Evolutionary conservation across 2,888 invertebrate genomes (phyloP).

Genomic region (Nezara viridula): DNA sequence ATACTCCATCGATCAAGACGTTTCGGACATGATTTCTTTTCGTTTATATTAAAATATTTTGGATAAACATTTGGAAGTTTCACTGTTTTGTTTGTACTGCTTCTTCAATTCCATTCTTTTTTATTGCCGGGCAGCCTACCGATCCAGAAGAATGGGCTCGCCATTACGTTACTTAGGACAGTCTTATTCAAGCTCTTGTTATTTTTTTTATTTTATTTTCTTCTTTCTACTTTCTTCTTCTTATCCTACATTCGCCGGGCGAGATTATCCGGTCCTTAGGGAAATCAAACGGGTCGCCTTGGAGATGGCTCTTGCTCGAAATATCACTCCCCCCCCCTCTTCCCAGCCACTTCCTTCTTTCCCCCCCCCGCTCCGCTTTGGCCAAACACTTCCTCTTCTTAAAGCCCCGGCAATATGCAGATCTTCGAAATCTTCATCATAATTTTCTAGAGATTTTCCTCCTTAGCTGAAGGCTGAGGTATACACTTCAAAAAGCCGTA

Average conservation of each 20-base stretch:
- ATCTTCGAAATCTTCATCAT: constrained; percentile 38
- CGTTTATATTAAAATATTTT: no score
- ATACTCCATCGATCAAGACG: no score
- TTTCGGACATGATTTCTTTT: no score
- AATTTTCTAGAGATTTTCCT: constrained; percentile 42
- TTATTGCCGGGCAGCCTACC: no score
- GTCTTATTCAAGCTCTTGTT: not conserved
- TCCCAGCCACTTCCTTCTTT: not conserved
- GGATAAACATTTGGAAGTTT: no score
- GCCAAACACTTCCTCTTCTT: constrained; percentile 12
- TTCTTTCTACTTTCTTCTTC: not conserved
- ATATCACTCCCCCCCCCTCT: constrained; percentile 7
- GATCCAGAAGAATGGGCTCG: no score
- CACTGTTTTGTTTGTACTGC: no score
- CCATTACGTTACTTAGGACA: not conserved
- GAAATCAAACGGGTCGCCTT: constrained; percentile 31
- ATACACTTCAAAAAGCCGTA: constrained; percentile 43
- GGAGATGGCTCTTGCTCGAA: not conserved
- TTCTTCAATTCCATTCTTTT: no score
- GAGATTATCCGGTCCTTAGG: constrained; percentile 43
- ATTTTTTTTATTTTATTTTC: not conserved
- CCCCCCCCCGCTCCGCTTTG: not conserved
- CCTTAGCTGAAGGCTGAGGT: not conserved
- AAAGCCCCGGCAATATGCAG: constrained; percentile 32
- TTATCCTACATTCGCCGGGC: not conserved